Base-by-base conservation (phyloP, 2,888 invertebrate genomes). In the Stratiomys singularior region DNA sequence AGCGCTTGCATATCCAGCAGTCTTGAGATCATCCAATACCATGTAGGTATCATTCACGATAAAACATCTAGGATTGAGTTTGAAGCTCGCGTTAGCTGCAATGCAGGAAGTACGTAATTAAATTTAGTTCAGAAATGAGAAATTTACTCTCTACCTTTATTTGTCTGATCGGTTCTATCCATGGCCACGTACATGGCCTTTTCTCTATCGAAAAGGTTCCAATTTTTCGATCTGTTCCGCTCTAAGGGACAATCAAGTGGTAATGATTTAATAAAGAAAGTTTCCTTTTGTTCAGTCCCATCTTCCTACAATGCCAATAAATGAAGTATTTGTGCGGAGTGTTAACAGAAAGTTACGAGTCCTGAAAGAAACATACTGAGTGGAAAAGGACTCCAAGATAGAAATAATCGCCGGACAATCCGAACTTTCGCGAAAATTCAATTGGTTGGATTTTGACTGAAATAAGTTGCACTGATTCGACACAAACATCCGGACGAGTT, bases 221-320 rank as follows among this genome's bases (percentile, higher is more conserved):
- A 84, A 7, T 84, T 82, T 46, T 84, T 82, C 27, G 84, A 83
- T 60, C 85, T 84, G 15, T 81, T 81, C 2, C 81, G 80, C 56
- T 83, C 83, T 0, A 82, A 79, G 9, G 81, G 80, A 82, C 86
- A 85, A 0, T 82, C 79, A 0, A 82, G 67, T 0, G 86, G 86
- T 18, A 86, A 76, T 44, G 83, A 81, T 78, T 86, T 86, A 0
- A 86, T 80, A 79, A 86, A 86, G 52, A 82, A 86, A 21, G 69
- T 60, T 28, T 27, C 15, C 21, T 44, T 44, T 9, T 52, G 52
- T 25, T 60, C 2, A 28, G 13, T n/a, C 15, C 13, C 52, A 21
- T 76, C 30, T 1, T 63, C 60, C 63, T 63, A 58, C 52, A 52
- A 56, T 0, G 23, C 44, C 37, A 37, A 5, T 9, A 37, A 69